phyloP scores from a whole-genome alignment of 2,797 vertebrate species.

The Podarcis lilfordi region DNA sequence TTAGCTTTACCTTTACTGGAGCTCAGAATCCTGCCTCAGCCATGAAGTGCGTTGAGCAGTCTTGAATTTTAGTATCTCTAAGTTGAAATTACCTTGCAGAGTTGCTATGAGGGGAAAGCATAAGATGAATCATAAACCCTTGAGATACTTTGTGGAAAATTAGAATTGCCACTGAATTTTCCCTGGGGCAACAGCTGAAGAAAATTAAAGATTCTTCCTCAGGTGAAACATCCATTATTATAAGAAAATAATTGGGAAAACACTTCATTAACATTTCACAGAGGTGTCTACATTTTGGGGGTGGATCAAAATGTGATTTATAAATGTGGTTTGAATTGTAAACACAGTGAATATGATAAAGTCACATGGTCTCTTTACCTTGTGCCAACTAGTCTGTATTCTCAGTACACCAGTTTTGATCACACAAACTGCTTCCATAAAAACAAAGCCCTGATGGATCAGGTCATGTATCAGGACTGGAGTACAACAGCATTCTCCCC shows the following conservation, averaged over 20 bases:
- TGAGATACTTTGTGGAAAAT: too few species aligned
- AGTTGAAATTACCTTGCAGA: not conserved
- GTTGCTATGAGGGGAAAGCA: too few species aligned
- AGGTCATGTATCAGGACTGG: too few species aligned
- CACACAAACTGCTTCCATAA: not conserved
- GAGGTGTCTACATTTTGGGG: not conserved
- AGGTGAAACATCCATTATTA: not conserved
- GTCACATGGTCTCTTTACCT: too few species aligned
- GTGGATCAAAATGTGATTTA: not conserved
- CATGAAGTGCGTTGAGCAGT: not conserved
- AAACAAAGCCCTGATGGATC: too few species aligned
- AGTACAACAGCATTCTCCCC: too few species aligned
- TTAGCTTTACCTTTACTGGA: too few species aligned
- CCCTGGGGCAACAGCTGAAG: not conserved
- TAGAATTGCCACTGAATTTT: not conserved
- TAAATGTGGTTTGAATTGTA: not conserved
- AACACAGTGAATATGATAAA: not conserved
- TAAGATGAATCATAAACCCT: too few species aligned
- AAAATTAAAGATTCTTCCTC: not conserved
- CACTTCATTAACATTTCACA: not conserved
- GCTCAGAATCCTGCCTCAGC: not conserved
- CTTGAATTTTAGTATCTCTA: not conserved
- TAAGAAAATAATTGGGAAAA: not conserved
- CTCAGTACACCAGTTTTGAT: not conserved
- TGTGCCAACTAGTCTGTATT: not conserved